These are phyloP conservation scores for Heterocephalus glaber DNA, from an alignment of 2,113 vertebrate species.

Conservation along the genomic window DNA sequence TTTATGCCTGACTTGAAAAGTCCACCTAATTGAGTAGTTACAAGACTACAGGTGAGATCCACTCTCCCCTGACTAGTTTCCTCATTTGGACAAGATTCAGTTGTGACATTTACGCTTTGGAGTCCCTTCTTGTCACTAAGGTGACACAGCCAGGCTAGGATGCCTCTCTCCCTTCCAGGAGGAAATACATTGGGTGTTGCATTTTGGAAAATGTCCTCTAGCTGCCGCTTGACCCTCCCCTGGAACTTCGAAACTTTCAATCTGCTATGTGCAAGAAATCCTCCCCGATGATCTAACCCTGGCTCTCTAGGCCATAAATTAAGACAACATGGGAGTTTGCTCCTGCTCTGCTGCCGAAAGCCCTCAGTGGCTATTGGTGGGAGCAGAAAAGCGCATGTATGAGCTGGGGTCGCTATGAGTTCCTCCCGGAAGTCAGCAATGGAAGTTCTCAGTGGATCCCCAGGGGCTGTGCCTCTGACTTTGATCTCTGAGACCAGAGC, in stretches of 20 bases:
- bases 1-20: neutral
- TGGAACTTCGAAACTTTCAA: neutral
- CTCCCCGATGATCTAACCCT: neutral
- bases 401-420: neutral
- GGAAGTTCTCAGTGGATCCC: constrained; percentile 27
- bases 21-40: neutral
- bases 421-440: constrained; percentile 42
- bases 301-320: constrained; percentile 49
- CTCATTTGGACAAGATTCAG: neutral
- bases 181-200: neutral
- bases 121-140: neutral
- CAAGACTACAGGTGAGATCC: neutral
- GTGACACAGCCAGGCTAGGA: neutral
- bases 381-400: neutral
- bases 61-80: neutral
- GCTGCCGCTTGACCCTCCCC: constrained; percentile 18
- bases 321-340: neutral
- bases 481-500: constrained; percentile 70
- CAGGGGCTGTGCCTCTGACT: neutral
- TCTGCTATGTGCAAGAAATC: neutral
- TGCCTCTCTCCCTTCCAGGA: neutral
- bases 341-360: neutral
- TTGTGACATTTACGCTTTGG: neutral
- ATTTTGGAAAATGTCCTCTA: neutral
- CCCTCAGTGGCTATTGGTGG: neutral